phyloP scores from a whole-genome alignment of 2,113 vertebrate species.

The Motacilla alba region DNA sequence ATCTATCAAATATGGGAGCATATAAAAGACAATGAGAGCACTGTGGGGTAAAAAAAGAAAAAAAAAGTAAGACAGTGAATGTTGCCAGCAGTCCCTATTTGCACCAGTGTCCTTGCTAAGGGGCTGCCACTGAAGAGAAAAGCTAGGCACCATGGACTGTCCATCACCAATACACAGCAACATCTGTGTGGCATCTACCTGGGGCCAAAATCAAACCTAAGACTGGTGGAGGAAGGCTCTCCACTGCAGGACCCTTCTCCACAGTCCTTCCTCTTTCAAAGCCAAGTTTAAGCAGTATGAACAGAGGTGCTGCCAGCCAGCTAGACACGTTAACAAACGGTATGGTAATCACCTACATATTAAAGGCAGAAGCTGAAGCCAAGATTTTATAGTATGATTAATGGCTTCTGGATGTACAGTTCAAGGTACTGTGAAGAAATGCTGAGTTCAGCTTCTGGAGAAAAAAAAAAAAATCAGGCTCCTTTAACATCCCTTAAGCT shows the following conservation, averaged over 20 bases:
- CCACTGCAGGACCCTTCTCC: background rate
- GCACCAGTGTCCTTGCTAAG: background rate
- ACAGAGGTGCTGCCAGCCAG: background rate
- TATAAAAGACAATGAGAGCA: background rate
- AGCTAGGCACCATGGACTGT: background rate
- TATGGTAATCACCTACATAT: background rate
- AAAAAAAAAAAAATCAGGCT: background rate
- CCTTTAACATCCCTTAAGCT: background rate
- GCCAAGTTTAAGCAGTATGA: background rate
- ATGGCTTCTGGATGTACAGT: background rate
- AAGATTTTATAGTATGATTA: slow-evolving; percentile 20
- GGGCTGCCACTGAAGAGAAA: background rate
- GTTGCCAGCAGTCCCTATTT: background rate
- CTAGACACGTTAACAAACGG: background rate
- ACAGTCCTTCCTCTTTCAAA: background rate
- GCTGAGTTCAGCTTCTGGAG: slow-evolving; percentile 16
- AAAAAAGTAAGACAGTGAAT: background rate
- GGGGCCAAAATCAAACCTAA: background rate
- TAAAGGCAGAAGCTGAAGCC: background rate
- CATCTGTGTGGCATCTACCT: background rate
- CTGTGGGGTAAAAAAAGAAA: background rate
- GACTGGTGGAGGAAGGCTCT: background rate
- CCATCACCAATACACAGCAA: background rate
- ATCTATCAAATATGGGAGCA: background rate
- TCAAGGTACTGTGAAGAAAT: slow-evolving; percentile 1